These are phyloP conservation scores for Neodiprion fabricii DNA, from an alignment of 1,140 invertebrate genomes.

Conservation along the genomic window DNA sequence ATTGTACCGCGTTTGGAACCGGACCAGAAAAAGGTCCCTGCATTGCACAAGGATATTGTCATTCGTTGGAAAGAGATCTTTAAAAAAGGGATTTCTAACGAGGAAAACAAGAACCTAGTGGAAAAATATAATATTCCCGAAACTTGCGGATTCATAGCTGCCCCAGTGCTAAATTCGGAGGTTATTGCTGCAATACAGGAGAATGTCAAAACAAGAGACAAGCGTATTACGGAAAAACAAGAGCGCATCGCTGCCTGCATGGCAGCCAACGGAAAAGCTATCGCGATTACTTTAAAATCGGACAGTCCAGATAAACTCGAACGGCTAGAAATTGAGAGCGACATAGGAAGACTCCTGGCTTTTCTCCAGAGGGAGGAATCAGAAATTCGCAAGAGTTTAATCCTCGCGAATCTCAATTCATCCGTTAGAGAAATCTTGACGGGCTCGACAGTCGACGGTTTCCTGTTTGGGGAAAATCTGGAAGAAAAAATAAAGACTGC, in stretches of 20 bases:
- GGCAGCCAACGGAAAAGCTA: conserved; percentile 10
- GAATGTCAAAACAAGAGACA: conserved; percentile 10
- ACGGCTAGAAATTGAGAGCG: conserved; percentile 13
- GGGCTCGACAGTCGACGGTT: conserved; percentile 11
- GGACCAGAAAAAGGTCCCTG: neutral
- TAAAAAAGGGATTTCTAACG: conserved; percentile 7
- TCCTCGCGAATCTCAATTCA: conserved; percentile 16
- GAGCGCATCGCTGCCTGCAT: conserved; percentile 21
- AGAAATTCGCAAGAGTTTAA: conserved; percentile 11
- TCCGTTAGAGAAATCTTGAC: conserved; percentile 12
- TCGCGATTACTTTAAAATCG: conserved; percentile 6
- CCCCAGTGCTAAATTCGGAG: conserved; percentile 16
- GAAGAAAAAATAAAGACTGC: conserved; percentile 12
- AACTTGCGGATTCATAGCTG: conserved; percentile 12
- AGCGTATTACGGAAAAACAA: conserved; percentile 21
- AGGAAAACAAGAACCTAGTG: conserved; percentile 17
- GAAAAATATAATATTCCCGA: conserved; percentile 17
- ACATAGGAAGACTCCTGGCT: conserved; percentile 16
- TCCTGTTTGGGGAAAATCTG: conserved; percentile 14
- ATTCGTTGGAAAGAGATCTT: conserved; percentile 22
- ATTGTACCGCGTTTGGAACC: conserved; percentile 9
- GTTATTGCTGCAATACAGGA: conserved; percentile 12
- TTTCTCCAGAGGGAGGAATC: conserved; percentile 17
- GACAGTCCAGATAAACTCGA: conserved; percentile 8
- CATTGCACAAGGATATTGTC: conserved; percentile 15